phyloP scores from a whole-genome alignment of 2,888 invertebrate species.

The Sericinus montela region DNA sequence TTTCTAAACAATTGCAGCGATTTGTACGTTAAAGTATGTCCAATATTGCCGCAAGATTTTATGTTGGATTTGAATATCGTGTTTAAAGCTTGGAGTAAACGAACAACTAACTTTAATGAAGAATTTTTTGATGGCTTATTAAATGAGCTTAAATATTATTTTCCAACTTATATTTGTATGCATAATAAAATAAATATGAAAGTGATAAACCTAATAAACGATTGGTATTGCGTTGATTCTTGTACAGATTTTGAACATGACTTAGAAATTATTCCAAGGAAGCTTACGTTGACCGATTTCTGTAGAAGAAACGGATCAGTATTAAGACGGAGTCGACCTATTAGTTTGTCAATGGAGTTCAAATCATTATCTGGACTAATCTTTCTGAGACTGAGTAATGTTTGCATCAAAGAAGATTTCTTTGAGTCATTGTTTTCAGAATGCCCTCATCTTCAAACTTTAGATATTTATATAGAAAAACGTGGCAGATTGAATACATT shows the following conservation, averaged over 20 bases:
- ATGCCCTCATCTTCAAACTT: slow-evolving; percentile 33
- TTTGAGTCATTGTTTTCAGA: slow-evolving; percentile 33
- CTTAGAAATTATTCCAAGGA: slow-evolving; percentile 31
- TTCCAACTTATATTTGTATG: slow-evolving; percentile 42
- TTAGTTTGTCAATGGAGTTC: slow-evolving; percentile 28
- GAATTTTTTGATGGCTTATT: slow-evolving; percentile 29
- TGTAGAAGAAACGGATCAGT: slow-evolving; percentile 35
- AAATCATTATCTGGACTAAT: slow-evolving; percentile 31
- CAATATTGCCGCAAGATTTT: slow-evolving; percentile 32
- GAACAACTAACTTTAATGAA: slow-evolving; percentile 32
- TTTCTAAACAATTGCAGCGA: slow-evolving; percentile 33
- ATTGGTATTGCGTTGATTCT: slow-evolving; percentile 41
- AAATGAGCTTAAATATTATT: slow-evolving; percentile 36
- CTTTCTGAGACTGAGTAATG: slow-evolving; percentile 36
- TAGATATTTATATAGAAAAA: slow-evolving; percentile 38
- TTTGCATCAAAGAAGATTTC: slow-evolving; percentile 33
- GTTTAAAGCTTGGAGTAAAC: slow-evolving; percentile 43
- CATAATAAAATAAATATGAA: slow-evolving; percentile 31
- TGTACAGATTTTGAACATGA: slow-evolving; percentile 34
- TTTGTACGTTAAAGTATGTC: slow-evolving; percentile 30
- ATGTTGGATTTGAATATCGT: slow-evolving; percentile 40
- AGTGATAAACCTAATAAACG: slow-evolving; percentile 30
- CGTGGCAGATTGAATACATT: slow-evolving; percentile 24
- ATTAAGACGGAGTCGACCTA: slow-evolving; percentile 26
- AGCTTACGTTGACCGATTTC: slow-evolving; percentile 38